phyloP scores from a whole-genome alignment of 2,888 invertebrate species.

The Choristoneura rosaceana region DNA sequence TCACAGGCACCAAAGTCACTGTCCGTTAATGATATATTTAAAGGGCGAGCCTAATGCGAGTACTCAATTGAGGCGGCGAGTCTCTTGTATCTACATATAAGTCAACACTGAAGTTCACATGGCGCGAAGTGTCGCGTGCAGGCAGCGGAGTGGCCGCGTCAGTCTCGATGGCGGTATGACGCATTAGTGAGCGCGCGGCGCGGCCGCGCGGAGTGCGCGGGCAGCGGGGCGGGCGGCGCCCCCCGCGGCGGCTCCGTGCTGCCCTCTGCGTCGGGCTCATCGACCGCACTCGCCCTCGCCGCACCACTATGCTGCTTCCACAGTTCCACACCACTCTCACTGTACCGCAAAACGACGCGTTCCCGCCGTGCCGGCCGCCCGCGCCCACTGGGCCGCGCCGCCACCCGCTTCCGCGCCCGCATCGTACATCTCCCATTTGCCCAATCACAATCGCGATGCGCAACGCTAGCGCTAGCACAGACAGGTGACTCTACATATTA shows the following conservation, averaged over 20 bases:
- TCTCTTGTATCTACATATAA: conserved; percentile 55
- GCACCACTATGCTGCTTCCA: conserved; percentile 54
- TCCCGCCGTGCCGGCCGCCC: conserved; percentile 49
- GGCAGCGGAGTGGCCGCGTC: conserved; percentile 67
- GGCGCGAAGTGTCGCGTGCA: conserved; percentile 66
- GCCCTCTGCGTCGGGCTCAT: conserved; percentile 83
- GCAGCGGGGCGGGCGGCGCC: conserved; percentile 66
- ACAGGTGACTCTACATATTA: conserved; percentile 25
- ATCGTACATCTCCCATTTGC: conserved; percentile 24
- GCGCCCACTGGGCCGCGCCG: conserved; percentile 41
- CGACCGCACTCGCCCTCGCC: conserved; percentile 81
- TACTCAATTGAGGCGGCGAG: conserved; percentile 47
- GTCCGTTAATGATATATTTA: conserved; percentile 57
- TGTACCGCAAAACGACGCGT: conserved; percentile 70
- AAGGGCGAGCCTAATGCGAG: conserved; percentile 39
- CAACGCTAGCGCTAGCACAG: background rate
- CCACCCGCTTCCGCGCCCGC: conserved; percentile 32
- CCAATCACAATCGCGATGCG: conserved; percentile 20
- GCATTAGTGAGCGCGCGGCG: conserved; percentile 85
- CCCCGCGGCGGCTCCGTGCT: conserved; percentile 72
- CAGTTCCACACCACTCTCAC: conserved; percentile 60
- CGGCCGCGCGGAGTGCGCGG: conserved; percentile 75
- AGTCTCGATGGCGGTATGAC: conserved; percentile 76
- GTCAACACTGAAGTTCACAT: conserved; percentile 80
- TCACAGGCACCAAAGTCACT: conserved; percentile 74